Conservation (phyloP, 2,797 vertebrate species). For the Enteromius treurensis region DNA sequence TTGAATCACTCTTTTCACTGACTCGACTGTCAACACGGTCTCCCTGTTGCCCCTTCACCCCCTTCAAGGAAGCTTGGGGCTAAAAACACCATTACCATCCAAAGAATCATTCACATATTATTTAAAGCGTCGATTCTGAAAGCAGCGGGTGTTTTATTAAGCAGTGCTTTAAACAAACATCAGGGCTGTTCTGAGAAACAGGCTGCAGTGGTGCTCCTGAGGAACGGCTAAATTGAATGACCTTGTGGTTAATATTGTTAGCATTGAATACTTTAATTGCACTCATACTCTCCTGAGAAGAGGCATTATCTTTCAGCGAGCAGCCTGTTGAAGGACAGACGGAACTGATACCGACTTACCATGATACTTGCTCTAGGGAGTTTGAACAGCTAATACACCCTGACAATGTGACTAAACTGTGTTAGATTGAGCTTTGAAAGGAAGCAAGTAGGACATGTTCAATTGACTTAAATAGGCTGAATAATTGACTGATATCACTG, state of each 20-base stretch:
- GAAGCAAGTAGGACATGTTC: neutral
- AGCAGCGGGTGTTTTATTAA: constrained; percentile 39
- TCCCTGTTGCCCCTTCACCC: neutral
- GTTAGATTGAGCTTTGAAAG: constrained; percentile 40
- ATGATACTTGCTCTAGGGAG: constrained; percentile 29
- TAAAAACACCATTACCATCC: constrained; percentile 41
- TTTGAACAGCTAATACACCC: constrained; percentile 40
- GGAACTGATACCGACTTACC: neutral
- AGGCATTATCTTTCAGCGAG: constrained; percentile 27
- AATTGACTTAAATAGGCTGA: neutral
- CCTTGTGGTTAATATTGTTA: constrained; percentile 60
- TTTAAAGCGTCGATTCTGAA: constrained; percentile 49
- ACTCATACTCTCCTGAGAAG: constrained; percentile 35
- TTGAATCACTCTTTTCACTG: neutral
- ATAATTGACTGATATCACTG: neutral
- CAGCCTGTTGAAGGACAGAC: constrained; percentile 29
- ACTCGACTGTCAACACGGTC: constrained; percentile 19
- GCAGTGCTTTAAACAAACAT: constrained; percentile 53
- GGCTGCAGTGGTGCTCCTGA: constrained; percentile 31
- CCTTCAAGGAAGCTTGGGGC: constrained; percentile 23
- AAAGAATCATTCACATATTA: constrained; percentile 52
- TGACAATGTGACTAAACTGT: constrained; percentile 49
- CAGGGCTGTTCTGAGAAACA: constrained; percentile 42
- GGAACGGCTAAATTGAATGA: constrained; percentile 53
- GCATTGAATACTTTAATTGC: constrained; percentile 55